Evolutionary conservation across 1,140 invertebrate species (phyloP).

Genomic region (Achatina immaculata): DNA sequence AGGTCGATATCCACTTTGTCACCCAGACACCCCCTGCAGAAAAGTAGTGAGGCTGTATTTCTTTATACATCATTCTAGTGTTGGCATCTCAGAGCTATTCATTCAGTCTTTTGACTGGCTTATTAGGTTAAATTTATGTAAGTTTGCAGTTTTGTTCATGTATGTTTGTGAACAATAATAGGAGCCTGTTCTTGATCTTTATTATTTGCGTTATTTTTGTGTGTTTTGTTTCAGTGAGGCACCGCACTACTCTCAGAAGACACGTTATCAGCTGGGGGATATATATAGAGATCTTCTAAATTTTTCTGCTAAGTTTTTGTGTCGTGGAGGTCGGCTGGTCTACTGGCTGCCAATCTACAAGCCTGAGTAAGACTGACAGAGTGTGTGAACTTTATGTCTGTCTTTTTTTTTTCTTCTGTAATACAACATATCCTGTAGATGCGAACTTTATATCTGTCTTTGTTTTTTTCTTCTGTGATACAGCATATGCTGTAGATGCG

Average conservation of each 20-base stretch:
- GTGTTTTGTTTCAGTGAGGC: constrained; percentile 72
- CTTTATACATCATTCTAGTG: no score
- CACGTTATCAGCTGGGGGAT: constrained; percentile 85
- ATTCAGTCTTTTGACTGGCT: no score
- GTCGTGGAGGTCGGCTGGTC: constrained; percentile 83
- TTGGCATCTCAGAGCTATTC: no score
- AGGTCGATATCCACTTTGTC: no score
- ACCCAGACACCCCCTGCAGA: no score
- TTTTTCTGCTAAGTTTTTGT: constrained; percentile 85
- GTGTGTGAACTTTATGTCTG: background rate
- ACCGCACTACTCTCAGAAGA: constrained; percentile 87
- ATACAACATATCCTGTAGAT: background rate
- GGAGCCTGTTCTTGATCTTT: no score
- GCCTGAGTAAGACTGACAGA: constrained; percentile 58
- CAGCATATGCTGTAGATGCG: background rate
- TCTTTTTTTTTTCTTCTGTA: background rate
- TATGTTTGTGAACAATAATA: no score
- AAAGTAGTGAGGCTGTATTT: no score
- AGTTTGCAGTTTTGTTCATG: no score
- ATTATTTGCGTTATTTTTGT: background rate
- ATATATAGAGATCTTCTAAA: constrained; percentile 87
- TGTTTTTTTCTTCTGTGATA: background rate
- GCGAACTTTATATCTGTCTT: background rate
- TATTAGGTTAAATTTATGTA: no score
- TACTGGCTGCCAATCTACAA: constrained; percentile 91